These are phyloP conservation scores for Pegea sp. DNA, from an alignment of 23 tunicate genomes.

Conservation along the genomic window DNA sequence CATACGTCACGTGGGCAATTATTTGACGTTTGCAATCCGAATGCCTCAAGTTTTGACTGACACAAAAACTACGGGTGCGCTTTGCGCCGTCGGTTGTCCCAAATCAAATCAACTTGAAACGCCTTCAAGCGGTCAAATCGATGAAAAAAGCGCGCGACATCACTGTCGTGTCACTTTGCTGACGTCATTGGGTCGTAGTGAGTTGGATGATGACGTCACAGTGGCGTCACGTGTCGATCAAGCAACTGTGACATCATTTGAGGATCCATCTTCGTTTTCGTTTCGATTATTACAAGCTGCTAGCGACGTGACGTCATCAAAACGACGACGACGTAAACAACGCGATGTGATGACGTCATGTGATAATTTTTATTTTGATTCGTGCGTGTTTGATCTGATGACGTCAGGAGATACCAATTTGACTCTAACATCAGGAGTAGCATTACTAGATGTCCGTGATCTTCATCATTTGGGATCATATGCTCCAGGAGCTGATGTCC, in stretches of 20 bases:
- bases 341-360: neutral
- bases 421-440: conserved; percentile 52
- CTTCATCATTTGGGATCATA: conserved; percentile 18
- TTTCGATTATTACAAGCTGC: neutral
- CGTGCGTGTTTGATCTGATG: conserved; percentile 80
- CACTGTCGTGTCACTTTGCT: conserved; percentile 36
- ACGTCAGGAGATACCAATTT: conserved; percentile 59
- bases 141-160: conserved; percentile 41
- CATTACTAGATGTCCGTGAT: conserved; percentile 44
- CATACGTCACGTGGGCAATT: conserved; percentile 34
- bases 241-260: neutral
- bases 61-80: too few relatives aligned
- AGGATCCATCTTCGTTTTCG: neutral
- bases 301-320: neutral
- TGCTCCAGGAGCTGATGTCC: conserved; percentile 50
- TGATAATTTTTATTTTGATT: conserved; percentile 67
- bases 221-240: neutral
- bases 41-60: conserved; percentile 51
- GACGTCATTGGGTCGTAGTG: neutral
- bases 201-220: too few relatives aligned
- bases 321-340: conserved; percentile 6
- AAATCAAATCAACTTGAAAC: neutral
- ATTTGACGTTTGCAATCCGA: conserved; percentile 49
- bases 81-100: conserved; percentile 64
- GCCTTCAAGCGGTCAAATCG: conserved; percentile 1